These are phyloP conservation scores for Gobiocypris rarus DNA, from an alignment of 2,113 vertebrate species.

Conservation along the genomic window DNA sequence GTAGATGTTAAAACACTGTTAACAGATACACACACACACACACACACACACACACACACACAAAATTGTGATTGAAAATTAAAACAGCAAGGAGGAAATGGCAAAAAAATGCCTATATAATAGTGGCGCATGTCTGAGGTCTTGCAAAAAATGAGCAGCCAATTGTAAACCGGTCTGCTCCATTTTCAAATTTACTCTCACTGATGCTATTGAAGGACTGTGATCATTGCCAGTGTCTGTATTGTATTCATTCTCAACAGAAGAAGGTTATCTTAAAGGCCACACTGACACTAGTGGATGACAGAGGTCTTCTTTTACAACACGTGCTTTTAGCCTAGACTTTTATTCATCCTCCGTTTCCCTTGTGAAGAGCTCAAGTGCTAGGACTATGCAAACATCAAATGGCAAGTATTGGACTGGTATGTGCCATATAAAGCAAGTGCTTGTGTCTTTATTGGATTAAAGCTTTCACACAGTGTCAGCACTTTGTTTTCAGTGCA, in stretches of 20 bases:
- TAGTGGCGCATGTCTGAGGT: neutral
- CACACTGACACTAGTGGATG: slow-evolving; percentile 45
- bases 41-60: too few relatives aligned
- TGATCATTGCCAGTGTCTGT: slow-evolving; percentile 42
- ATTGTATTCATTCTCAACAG: slow-evolving; percentile 23
- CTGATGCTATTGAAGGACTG: slow-evolving; percentile 28
- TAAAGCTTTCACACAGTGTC: slow-evolving; percentile 69
- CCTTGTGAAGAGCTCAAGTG: slow-evolving; percentile 58
- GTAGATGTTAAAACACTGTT: slow-evolving; percentile 11
- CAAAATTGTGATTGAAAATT: too few relatives aligned
- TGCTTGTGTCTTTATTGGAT: slow-evolving; percentile 74
- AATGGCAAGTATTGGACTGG: slow-evolving; percentile 64
- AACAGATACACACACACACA: neutral
- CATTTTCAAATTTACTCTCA: neutral
- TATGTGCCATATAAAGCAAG: slow-evolving; percentile 67
- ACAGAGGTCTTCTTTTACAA: slow-evolving; percentile 60
- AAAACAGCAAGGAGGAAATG: neutral
- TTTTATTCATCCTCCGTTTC: slow-evolving; percentile 65
- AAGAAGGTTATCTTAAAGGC: slow-evolving; percentile 45
- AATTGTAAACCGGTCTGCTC: neutral
- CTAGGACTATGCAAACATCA: slow-evolving; percentile 60
- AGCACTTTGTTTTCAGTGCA: slow-evolving; percentile 61
- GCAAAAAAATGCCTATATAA: neutral
- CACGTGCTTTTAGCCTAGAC: slow-evolving; percentile 58
- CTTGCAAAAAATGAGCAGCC: neutral